phyloP scores from a whole-genome alignment of 23 tunicate species.

The Halocynthia aurantium region DNA sequence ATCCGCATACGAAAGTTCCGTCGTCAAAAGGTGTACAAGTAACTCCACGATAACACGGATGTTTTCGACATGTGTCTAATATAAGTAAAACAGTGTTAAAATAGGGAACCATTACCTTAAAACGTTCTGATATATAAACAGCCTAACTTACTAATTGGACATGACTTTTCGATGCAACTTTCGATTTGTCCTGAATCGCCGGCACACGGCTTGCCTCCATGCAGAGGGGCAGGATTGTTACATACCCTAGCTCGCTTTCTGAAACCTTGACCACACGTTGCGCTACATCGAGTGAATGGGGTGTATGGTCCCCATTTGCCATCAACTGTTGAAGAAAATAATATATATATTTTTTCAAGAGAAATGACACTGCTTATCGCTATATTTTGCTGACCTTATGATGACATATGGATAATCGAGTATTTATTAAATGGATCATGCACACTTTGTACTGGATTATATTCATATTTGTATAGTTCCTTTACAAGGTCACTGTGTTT shows the following conservation, averaged over 20 bases:
- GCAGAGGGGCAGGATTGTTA: conserved; percentile 78
- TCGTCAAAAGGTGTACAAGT: conserved; percentile 53
- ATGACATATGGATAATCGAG: too few species aligned
- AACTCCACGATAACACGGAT: conserved; percentile 73
- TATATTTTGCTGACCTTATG: too few species aligned
- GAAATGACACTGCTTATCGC: too few species aligned
- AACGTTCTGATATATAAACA: too few species aligned
- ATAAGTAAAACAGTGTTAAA: not conserved
- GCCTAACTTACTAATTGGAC: conserved; percentile 69
- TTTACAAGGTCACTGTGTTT: too few species aligned
- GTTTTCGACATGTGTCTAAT: conserved; percentile 64
- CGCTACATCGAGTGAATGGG: conserved; percentile 54
- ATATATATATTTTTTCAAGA: not conserved
- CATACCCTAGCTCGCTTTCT: conserved; percentile 50
- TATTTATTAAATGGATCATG: too few species aligned
- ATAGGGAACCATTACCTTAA: too few species aligned
- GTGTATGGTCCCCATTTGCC: conserved; percentile 79
- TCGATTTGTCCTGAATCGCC: conserved; percentile 40
- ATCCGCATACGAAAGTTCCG: conserved; percentile 60
- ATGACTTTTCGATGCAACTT: conserved; percentile 40
- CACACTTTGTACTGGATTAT: too few species aligned
- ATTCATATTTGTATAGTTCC: too few species aligned
- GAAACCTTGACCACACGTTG: conserved; percentile 64
- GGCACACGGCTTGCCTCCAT: conserved; percentile 63
- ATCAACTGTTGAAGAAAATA: conserved; percentile 34